Evolutionary conservation across 2,113 vertebrate species (phyloP).

Genomic region (Cyprinodon brontotheroides): DNA sequence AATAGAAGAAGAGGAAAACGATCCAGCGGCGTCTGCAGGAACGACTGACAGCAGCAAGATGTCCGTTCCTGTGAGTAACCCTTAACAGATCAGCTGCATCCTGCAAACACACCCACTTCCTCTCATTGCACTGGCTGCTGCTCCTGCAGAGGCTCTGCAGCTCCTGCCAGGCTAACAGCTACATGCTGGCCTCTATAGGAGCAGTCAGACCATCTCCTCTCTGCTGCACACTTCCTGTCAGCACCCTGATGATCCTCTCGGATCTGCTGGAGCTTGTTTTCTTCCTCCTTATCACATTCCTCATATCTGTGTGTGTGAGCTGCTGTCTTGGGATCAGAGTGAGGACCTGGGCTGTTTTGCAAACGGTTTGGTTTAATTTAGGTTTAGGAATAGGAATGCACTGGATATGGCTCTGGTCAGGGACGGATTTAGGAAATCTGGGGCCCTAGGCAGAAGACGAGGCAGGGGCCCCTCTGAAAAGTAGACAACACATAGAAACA

Average conservation of each 20-base stretch:
- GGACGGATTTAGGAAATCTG: no score
- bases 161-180: background rate
- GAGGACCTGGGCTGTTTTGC: no score
- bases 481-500: no score
- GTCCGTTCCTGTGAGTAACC: conserved; percentile 65
- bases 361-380: no score
- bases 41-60: conserved; percentile 49
- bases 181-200: background rate
- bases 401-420: no score
- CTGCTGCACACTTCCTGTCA: conserved; percentile 14
- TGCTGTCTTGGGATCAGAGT: background rate
- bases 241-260: conserved; percentile 8
- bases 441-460: no score
- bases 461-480: no score
- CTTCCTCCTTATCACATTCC: conserved; percentile 44
- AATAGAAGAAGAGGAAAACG: background rate
- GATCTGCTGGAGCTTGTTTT: conserved; percentile 21
- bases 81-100: background rate
- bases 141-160: background rate
- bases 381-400: no score
- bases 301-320: background rate
- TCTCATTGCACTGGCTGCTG: background rate
- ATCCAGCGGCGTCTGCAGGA: background rate
- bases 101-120: conserved; percentile 37
- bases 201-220: background rate